Percentiles rank a stretch among this genome's conserved stretches.
Conservation (phyloP, 1,140 invertebrate species). For the Drosophila miranda region DNA sequence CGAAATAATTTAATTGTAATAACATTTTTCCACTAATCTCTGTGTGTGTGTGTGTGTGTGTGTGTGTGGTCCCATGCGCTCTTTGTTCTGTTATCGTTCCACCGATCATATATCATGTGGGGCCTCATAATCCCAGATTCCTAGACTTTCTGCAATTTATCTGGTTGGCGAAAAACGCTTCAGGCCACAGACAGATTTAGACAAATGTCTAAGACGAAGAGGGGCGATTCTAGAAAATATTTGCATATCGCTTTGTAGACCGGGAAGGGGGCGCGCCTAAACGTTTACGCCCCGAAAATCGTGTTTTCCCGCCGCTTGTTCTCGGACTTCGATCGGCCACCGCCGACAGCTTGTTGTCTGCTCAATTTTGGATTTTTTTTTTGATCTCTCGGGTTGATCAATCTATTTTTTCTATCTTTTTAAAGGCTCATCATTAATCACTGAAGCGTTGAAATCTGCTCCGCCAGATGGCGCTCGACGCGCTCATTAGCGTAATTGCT, state of each 20-base stretch:
- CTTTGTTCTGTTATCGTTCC: constrained; percentile 33
- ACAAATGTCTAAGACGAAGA: constrained; percentile 41
- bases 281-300: constrained; percentile 42
- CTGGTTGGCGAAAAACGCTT: constrained; percentile 36
- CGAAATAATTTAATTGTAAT: constrained; percentile 48
- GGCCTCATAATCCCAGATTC: constrained; percentile 21
- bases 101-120: constrained; percentile 44
- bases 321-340: constrained; percentile 27
- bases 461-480: constrained; percentile 74
- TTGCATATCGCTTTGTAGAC: constrained; percentile 39
- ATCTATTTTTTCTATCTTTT: constrained; percentile 49
- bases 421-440: constrained; percentile 65
- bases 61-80: constrained; percentile 16
- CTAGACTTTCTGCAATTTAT: constrained; percentile 66
- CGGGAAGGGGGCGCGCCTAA: constrained; percentile 21
- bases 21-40: neutral
- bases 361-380: constrained; percentile 23
- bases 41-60: too few relatives aligned
- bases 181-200: constrained; percentile 31
- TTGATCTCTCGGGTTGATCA: constrained; percentile 49
- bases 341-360: constrained; percentile 6
- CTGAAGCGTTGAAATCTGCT: constrained; percentile 71
- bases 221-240: constrained; percentile 16
- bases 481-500: constrained; percentile 77
- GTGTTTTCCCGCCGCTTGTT: constrained; percentile 37